Conservation (phyloP, 2,888 invertebrate genomes). For the Drosophila anomelani region DNA sequence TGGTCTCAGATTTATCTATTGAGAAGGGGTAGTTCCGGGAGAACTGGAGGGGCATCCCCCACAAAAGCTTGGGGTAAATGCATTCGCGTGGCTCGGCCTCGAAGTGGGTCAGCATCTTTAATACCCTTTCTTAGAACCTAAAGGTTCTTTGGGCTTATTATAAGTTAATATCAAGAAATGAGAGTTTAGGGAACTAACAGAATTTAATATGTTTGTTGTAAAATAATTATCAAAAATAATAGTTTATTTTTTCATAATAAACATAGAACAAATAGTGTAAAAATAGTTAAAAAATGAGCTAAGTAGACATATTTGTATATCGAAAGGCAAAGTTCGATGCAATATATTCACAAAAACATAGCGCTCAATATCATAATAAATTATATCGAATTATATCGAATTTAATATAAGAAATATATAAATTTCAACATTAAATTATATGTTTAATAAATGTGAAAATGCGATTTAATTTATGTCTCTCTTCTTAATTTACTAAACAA, state of each 20-base stretch:
- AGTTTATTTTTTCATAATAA: no score
- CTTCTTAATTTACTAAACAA: not conserved
- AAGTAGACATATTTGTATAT: no score
- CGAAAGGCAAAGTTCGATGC: no score
- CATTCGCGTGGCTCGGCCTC: constrained; percentile 15
- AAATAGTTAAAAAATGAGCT: not conserved
- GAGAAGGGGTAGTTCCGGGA: not conserved
- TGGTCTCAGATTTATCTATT: constrained; percentile 20
- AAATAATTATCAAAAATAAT: no score
- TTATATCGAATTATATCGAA: no score
- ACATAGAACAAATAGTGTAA: not conserved
- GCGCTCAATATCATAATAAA: no score
- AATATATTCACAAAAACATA: no score
- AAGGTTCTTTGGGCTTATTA: not conserved
- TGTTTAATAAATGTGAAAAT: no score
- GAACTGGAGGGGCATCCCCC: not conserved
- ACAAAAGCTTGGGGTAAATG: constrained; percentile 19
- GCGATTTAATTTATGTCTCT: not conserved
- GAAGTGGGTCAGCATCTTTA: constrained; percentile 30
- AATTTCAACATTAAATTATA: no score
- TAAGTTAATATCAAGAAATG: not conserved
- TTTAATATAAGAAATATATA: no score
- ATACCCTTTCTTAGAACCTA: not conserved
- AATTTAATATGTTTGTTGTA: no score
- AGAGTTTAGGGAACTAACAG: no score